Evolutionary conservation across 2,888 invertebrate genomes (phyloP).

Genomic region (Ferrisia virgata): DNA sequence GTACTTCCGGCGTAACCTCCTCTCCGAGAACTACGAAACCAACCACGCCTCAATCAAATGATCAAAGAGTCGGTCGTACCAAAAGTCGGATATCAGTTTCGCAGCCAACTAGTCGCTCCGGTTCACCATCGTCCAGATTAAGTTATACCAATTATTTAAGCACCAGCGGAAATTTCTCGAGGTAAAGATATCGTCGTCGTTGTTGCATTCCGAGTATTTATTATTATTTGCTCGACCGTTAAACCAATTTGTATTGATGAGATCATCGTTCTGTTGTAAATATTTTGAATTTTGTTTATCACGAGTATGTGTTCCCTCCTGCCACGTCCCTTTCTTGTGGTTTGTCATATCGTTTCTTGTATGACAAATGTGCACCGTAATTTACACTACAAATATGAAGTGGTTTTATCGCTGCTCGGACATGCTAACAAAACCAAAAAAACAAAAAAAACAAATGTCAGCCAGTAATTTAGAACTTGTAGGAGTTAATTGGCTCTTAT

Average conservation of each 20-base stretch:
- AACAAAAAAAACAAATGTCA: neutral
- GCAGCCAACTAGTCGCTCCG: conserved; percentile 90
- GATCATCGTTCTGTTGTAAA: neutral
- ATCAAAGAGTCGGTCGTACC: conserved; percentile 54
- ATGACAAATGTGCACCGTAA: neutral
- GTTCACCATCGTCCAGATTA: conserved; percentile 85
- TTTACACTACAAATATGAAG: neutral
- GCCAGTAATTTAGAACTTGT: conserved; percentile 10
- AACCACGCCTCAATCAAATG: neutral
- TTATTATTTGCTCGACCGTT: neutral
- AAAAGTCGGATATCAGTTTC: conserved; percentile 72
- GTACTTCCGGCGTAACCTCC: conserved; percentile 55
- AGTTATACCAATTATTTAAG: conserved; percentile 64
- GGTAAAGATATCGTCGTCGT: neutral
- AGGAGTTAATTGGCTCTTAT: conserved; percentile 17
- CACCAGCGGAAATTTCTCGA: neutral
- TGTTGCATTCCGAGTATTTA: no score
- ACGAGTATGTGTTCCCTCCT: neutral
- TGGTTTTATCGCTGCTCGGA: neutral
- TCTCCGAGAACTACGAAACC: neutral
- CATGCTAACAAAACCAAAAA: neutral
- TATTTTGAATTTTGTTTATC: neutral
- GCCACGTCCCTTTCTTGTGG: neutral
- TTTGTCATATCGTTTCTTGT: neutral
- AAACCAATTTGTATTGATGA: neutral